phyloP scores from a whole-genome alignment of 2,888 invertebrate genomes.

The Mythimna pallens region DNA sequence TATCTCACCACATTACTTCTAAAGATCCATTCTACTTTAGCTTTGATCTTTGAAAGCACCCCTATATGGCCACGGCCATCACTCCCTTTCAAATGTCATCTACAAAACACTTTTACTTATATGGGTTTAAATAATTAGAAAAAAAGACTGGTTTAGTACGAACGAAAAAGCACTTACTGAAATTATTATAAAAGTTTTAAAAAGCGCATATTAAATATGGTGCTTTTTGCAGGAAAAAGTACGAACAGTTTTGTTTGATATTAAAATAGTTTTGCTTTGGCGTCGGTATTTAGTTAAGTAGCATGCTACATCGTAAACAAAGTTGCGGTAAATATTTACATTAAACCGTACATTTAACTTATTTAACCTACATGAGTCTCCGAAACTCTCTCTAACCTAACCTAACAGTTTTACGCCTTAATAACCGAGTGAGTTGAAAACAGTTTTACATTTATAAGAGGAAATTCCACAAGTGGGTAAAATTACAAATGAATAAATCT shows the following conservation, averaged over 20 bases:
- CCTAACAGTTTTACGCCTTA: background rate
- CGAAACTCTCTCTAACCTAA: background rate
- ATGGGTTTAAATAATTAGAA: slow-evolving; percentile 48
- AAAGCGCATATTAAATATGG: background rate
- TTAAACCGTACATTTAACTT: slow-evolving; percentile 4
- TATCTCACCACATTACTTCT: slow-evolving; percentile 57
- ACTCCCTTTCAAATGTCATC: slow-evolving; percentile 60
- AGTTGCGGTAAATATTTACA: slow-evolving; percentile 20
- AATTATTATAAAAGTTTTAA: slow-evolving; percentile 33
- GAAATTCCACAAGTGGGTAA: slow-evolving; percentile 60
- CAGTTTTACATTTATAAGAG: slow-evolving; percentile 25
- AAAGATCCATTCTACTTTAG: slow-evolving; percentile 62
- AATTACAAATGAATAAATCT: slow-evolving; percentile 65
- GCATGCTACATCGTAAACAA: background rate
- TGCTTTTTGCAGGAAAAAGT: slow-evolving; percentile 27
- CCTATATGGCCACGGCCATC: slow-evolving; percentile 49
- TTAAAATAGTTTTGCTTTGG: slow-evolving; percentile 49
- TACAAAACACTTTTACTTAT: slow-evolving; percentile 55
- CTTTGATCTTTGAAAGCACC: slow-evolving; percentile 72
- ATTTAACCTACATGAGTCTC: background rate
- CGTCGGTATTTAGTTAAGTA: slow-evolving; percentile 10
- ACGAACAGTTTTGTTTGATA: slow-evolving; percentile 28
- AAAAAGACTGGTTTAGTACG: slow-evolving; percentile 1
- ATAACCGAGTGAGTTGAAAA: slow-evolving; percentile 27
- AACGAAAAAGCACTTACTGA: slow-evolving; percentile 20